A percentile compares a stretch with the other conserved stretches of the same genome.
These are phyloP conservation scores for Lepetodrilus schrolli DNA, from an alignment of 2,888 invertebrate species.

Conservation along the genomic window DNA sequence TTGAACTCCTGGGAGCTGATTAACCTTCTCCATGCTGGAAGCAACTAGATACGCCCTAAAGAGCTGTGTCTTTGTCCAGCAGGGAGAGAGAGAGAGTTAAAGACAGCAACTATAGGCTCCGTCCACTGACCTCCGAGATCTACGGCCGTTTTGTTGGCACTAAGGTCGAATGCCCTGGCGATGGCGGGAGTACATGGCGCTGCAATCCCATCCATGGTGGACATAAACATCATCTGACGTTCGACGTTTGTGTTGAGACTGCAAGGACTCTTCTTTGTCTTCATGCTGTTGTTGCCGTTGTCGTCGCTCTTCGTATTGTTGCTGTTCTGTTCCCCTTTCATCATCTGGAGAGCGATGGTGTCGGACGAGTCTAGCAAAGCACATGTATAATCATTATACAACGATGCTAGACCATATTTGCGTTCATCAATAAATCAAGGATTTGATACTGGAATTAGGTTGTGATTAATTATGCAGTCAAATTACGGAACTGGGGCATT, in stretches of 20 bases:
- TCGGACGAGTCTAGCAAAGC: not conserved
- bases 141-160: constrained; percentile 51
- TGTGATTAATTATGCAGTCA: too few relatives aligned
- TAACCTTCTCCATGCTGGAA: too few relatives aligned
- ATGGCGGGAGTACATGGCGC: constrained; percentile 49
- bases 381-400: too few relatives aligned
- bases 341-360: not conserved
- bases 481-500: too few relatives aligned
- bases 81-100: too few relatives aligned
- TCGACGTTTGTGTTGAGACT: constrained; percentile 21
- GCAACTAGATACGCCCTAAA: too few relatives aligned
- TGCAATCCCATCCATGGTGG: constrained; percentile 58
- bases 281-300: not conserved
- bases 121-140: constrained; percentile 68
- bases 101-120: too few relatives aligned
- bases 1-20: too few relatives aligned
- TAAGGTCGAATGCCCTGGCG: constrained; percentile 57
- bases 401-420: too few relatives aligned
- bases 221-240: constrained; percentile 51
- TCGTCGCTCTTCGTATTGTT: constrained; percentile 28
- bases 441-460: too few relatives aligned
- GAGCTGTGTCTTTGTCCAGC: too few relatives aligned
- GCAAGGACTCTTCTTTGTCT: not conserved
- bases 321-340: constrained; percentile 34
- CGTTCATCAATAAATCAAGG: too few relatives aligned